A percentile compares a stretch with the other conserved stretches of the same genome.
Conservation (phyloP, 2,113 vertebrate genomes). For the Dasyurus viverrinus region DNA sequence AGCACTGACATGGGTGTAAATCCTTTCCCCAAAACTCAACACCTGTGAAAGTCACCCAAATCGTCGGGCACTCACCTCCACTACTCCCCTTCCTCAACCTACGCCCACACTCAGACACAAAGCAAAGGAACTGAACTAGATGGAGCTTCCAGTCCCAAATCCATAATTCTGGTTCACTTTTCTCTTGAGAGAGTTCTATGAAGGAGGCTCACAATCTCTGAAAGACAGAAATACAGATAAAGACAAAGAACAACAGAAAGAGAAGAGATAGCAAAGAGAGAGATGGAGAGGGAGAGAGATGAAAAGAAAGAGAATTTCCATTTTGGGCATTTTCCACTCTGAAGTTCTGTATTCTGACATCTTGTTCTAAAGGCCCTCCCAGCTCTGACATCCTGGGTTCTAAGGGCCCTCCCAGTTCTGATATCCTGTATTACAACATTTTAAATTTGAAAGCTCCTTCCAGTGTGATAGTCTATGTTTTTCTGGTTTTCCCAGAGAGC, state of each 20-base stretch:
- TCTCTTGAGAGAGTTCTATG: neutral
- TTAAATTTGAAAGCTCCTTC: too few relatives aligned
- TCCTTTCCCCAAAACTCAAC: neutral
- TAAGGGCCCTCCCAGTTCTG: neutral
- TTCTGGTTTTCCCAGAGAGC: neutral
- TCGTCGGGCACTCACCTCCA: neutral
- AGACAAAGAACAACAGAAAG: too few relatives aligned
- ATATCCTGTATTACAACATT: too few relatives aligned
- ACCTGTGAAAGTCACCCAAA: neutral
- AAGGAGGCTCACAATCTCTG: neutral
- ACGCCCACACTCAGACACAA: neutral
- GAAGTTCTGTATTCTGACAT: neutral
- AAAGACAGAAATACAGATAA: neutral
- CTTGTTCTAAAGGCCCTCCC: too few relatives aligned
- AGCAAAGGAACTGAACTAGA: neutral
- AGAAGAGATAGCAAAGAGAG: neutral
- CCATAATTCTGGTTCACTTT: neutral
- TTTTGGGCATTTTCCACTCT: neutral
- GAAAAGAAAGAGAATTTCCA: neutral
- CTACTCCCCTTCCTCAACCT: neutral
- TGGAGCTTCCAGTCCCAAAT: neutral
- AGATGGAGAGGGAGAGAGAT: neutral
- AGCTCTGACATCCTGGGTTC: neutral
- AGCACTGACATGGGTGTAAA: neutral
- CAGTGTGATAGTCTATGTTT: too few relatives aligned